Conservation (phyloP, 2,797 vertebrate species). For the Scarus forsteni region DNA sequence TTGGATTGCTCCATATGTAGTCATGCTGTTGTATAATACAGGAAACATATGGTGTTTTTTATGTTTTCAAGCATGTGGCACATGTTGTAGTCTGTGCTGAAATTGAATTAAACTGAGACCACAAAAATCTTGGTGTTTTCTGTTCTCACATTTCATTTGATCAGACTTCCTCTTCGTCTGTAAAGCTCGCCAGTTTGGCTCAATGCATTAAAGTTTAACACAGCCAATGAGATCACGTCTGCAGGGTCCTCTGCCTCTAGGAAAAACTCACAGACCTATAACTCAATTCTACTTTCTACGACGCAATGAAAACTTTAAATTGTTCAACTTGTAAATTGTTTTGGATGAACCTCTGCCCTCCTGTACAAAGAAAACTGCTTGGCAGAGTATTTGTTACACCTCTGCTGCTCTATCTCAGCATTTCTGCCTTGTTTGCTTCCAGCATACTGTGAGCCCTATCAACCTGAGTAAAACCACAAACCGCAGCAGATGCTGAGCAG, state of each 20-base stretch:
- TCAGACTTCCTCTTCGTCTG: constrained; percentile 33
- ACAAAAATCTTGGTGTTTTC: constrained; percentile 17
- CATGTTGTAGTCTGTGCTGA: constrained; percentile 4
- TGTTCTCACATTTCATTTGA: constrained; percentile 28
- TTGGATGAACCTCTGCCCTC: constrained; percentile 25
- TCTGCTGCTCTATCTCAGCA: constrained; percentile 36
- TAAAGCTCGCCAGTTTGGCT: constrained; percentile 15
- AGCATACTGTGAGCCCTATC: constrained; percentile 21
- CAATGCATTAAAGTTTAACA: constrained; percentile 25
- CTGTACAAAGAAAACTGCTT: constrained; percentile 23
- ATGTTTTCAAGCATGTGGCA: background rate
- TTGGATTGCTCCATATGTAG: background rate
- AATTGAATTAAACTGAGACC: constrained; percentile 15
- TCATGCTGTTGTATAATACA: background rate
- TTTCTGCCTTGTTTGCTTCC: constrained; percentile 24
- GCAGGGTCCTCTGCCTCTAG: constrained; percentile 14
- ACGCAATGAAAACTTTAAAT: background rate
- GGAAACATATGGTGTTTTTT: constrained; percentile 1
- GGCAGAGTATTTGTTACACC: constrained; percentile 26
- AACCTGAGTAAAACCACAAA: constrained; percentile 56
- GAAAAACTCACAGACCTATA: constrained; percentile 14
- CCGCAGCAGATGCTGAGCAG: constrained; percentile 56
- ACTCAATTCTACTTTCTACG: constrained; percentile 7
- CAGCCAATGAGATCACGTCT: constrained; percentile 43
- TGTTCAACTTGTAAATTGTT: constrained; percentile 20